phyloP scores from a whole-genome alignment of 2,888 invertebrate genomes.

The Willowsia nigromaculata region DNA sequence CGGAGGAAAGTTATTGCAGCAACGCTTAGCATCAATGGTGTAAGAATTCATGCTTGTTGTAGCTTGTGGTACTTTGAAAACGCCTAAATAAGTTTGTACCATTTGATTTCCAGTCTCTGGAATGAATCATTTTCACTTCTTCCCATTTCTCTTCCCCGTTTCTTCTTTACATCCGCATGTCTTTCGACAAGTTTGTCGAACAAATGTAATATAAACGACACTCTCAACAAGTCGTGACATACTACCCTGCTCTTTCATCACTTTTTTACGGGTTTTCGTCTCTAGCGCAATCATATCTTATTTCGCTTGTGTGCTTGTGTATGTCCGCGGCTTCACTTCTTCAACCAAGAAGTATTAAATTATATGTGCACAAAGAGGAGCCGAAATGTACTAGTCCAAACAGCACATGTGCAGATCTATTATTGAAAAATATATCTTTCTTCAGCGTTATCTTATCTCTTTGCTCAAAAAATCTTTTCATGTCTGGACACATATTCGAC shows the following conservation, averaged over 20 bases:
- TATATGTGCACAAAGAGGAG: slow-evolving; percentile 41
- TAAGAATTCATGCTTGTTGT: not conserved
- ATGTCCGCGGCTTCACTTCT: slow-evolving; percentile 52
- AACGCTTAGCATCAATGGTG: not conserved
- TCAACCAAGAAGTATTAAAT: slow-evolving; percentile 53
- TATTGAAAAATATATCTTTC: slow-evolving; percentile 36
- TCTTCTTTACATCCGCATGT: not conserved
- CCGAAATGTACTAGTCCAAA: slow-evolving; percentile 51
- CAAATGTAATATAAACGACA: not conserved
- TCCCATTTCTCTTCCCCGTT: not conserved
- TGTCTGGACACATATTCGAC: not conserved
- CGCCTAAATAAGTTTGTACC: not conserved
- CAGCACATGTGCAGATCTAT: slow-evolving; percentile 22
- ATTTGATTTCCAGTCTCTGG: not conserved
- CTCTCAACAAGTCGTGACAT: not conserved
- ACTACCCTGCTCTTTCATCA: slow-evolving; percentile 18
- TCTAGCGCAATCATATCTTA: slow-evolving; percentile 49
- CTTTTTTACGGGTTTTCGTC: slow-evolving; percentile 23
- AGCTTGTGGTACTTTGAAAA: not conserved
- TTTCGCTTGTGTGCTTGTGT: slow-evolving; percentile 23
- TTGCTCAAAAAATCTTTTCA: not conserved
- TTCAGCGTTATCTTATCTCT: slow-evolving; percentile 33
- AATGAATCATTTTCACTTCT: not conserved
- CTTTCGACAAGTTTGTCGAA: not conserved
- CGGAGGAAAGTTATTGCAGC: not conserved